Evolutionary conservation across 2,797 vertebrate species (phyloP), one percentile per base, ranked within the genome.

Genomic region (Gymnoscopelus braueri): DNA sequence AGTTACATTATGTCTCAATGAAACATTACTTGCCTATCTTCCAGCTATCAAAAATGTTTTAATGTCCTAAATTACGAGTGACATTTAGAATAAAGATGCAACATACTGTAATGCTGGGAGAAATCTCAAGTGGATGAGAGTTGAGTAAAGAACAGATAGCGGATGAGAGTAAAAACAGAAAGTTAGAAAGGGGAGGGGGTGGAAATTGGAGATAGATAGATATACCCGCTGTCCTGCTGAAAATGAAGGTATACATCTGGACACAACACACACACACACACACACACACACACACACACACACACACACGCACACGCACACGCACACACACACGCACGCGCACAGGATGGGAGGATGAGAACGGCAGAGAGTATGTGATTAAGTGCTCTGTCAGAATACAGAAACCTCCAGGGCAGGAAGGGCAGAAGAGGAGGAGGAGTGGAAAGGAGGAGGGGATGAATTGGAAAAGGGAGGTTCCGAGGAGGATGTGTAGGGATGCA

Each of bases 331-430:
- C 60, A 54, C 75, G 67, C 35, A 35, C 48, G 39, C 3, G 12
- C 48, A 5, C 63, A n/a, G 19, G 19, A 19, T 19, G 61, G 62
- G 56, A 77, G 75, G 84, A 84, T 67, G 80, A 79, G 78, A 83
- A 81, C 85, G 88, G 84, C 80, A 76, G 81, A 86, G 87, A 82
- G 83, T 76, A 72, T 87, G 76, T 90, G 88, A 92, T 91, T 84
- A 89, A 91, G 87, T 86, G 82, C 85, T 89, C 87, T 89, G 87
- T 88, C 89, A 87, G 77, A 86, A 82, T 60, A 82, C 79, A 87
- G 85, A 88, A 86, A 67, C 83, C 86, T 84, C 81, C 71, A 78
- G 88, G 88, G 86, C 60, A 64, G 87, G 82, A 77, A 84, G 82
- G 86, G 79, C 84, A 82, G 81, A 78, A 64, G 49, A 81, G 75